Base-by-base conservation (phyloP, 2,113 vertebrate genomes). In the Jacana jacana region DNA sequence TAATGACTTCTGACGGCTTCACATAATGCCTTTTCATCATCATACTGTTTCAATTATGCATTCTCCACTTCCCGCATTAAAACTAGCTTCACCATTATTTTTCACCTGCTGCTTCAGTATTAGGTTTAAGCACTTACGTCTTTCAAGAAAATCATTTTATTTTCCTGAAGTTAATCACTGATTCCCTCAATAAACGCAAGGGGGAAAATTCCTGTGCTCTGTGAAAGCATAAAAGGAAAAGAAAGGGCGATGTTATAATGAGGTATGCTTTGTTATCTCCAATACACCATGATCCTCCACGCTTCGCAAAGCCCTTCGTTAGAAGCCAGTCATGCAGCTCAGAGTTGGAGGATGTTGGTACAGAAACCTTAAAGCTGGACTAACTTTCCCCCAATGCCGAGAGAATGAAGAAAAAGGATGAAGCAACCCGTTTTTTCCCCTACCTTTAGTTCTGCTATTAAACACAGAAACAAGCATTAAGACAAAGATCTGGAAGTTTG, bases 31-130 rank as follows among this genome's bases (percentile, higher is more conserved):
- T 97, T 96, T 97, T 97, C 97, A 98, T 94, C 96, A 97, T 97
- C 95, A 96, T 84, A 97, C 94, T 96, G 95, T 95, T 97, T 95
- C 97, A 97, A 96, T 96, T 97, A 98, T 4, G 17, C 94, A 88
- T 95, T 97, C 96, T 94, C 91, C 93, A 94, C 88, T 97, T 95
- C 84, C 86, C 9, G 17, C 97, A 94, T 96, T 95, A 96, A 92
- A 97, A 81, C 52, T 89, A 96, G 77, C 89, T 94, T 97, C 94
- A 76, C 73, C 80, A 92, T 88, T 95, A 68, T 89, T 96, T 92
- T 96, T 97, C 96, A 96, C 94, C 94, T 97, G 89, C 69, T 96
- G 91, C 68, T 94, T 91, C 80, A 65, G n/a, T 89, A 95, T 97
- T 93, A 96, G 82, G 93, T 96, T 91, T 95, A 97, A 97, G 94